Conservation (phyloP, 2,113 vertebrate species). For the Sinocyclocheilus anophthalmus region DNA sequence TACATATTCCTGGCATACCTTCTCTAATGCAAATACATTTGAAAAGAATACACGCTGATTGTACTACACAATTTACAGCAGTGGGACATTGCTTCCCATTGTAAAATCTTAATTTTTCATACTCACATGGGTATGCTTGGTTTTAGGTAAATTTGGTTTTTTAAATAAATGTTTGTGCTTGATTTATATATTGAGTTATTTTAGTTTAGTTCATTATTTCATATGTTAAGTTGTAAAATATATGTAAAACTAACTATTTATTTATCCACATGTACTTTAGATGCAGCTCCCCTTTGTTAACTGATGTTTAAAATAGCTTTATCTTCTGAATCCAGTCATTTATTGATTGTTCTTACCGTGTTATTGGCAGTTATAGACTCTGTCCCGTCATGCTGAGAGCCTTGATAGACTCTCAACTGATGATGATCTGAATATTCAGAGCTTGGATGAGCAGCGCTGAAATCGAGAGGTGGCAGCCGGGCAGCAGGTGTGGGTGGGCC, state of each 20-base stretch:
- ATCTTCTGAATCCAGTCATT: constrained; percentile 8
- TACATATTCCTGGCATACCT: constrained; percentile 18
- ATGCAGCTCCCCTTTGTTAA: background rate
- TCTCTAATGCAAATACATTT: background rate
- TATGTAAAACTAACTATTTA: background rate
- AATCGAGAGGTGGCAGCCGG: constrained; percentile 75
- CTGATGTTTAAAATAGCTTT: background rate
- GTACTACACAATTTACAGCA: background rate
- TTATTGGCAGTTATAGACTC: constrained; percentile 66
- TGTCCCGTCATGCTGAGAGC: constrained; percentile 71
- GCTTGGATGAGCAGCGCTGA: constrained; percentile 67
- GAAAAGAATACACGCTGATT: background rate
- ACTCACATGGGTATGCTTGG: background rate
- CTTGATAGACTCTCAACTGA: constrained; percentile 77
- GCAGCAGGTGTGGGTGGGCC: constrained; percentile 67
- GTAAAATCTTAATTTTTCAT: background rate
- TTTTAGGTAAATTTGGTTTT: background rate
- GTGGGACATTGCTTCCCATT: background rate
- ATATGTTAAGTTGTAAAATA: background rate
- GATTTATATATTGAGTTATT: constrained; percentile 40
- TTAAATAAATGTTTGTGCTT: constrained; percentile 35
- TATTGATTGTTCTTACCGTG: constrained; percentile 64
- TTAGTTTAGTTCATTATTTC: background rate
- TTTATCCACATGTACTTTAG: background rate
- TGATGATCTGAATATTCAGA: constrained; percentile 77